phyloP scores from a whole-genome alignment of 2,797 vertebrate species.

The Eulemur albifrons region DNA sequence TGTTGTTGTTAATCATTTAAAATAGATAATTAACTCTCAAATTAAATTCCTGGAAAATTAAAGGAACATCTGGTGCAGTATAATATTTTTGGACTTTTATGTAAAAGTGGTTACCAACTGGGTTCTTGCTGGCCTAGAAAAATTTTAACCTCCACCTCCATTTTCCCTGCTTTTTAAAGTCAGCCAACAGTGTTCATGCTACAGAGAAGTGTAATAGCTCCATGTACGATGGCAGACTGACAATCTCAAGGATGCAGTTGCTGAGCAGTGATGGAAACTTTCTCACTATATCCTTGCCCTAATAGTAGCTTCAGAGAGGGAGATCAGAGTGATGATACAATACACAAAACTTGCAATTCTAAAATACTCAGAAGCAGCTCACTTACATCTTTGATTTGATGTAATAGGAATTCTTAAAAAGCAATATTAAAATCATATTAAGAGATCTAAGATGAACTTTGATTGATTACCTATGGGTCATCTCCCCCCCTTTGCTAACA shows the following conservation, averaged over 20 bases:
- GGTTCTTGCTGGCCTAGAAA: not conserved
- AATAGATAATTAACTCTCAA: slow-evolving; percentile 65
- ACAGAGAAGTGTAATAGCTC: not conserved
- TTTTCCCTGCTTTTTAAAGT: not conserved
- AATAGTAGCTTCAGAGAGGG: not conserved
- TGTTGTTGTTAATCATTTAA: slow-evolving; percentile 48
- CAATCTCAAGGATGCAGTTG: not conserved
- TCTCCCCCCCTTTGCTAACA: not conserved
- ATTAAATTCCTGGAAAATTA: slow-evolving; percentile 64
- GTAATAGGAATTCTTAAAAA: not conserved
- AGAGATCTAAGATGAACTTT: not conserved
- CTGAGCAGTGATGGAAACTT: not conserved
- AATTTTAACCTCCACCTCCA: not conserved
- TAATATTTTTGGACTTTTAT: slow-evolving; percentile 45
- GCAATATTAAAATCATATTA: not conserved
- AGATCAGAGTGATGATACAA: not conserved
- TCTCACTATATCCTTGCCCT: not conserved
- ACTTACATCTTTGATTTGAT: not conserved
- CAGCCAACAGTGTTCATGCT: not conserved
- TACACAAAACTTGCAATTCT: not conserved
- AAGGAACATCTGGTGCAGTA: slow-evolving; percentile 60
- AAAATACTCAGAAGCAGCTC: not conserved
- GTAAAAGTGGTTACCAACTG: slow-evolving; percentile 33
- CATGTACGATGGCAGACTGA: not conserved
- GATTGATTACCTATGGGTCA: not conserved